These are phyloP conservation scores for Heliconius ismenius DNA, from an alignment of 2,888 invertebrate genomes.

Conservation along the genomic window DNA sequence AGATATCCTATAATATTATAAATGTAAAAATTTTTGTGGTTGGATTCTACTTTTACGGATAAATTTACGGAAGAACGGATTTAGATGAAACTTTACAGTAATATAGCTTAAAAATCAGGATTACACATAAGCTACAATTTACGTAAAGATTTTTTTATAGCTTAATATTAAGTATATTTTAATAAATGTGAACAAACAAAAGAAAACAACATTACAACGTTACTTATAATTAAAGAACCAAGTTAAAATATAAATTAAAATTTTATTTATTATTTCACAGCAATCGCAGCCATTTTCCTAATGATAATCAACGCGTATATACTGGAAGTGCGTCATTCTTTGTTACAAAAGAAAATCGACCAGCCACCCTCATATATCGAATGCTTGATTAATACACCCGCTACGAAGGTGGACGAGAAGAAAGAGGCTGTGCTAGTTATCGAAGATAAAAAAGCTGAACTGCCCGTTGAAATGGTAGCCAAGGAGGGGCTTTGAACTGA, in stretches of 20 bases:
- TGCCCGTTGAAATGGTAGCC: slow-evolving; percentile 14
- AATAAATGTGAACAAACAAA: background rate
- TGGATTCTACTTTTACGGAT: no score
- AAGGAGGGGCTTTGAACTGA: slow-evolving; percentile 23
- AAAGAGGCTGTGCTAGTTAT: slow-evolving; percentile 32
- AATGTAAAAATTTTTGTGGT: no score
- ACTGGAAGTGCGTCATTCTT: slow-evolving; percentile 52
- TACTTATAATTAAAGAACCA: no score
- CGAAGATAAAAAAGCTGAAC: slow-evolving; percentile 38
- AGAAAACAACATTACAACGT: no score
- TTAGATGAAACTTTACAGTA: no score
- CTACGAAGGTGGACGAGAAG: slow-evolving; percentile 37
- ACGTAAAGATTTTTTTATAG: no score
- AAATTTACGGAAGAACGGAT: no score
- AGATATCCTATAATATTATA: no score
- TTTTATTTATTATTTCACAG: slow-evolving; percentile 50
- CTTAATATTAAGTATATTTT: background rate
- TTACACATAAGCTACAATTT: no score
- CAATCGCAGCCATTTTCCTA: slow-evolving; percentile 54
- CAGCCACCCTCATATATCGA: slow-evolving; percentile 67
- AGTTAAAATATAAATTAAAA: no score
- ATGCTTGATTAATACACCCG: slow-evolving; percentile 54
- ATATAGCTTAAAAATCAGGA: no score
- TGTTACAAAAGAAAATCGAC: slow-evolving; percentile 49
- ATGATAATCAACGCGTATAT: slow-evolving; percentile 58